A percentile compares a stretch with the other conserved stretches of the same genome.
Conservation (phyloP, 2,797 vertebrate species). For the Brachymystax lenok region DNA sequence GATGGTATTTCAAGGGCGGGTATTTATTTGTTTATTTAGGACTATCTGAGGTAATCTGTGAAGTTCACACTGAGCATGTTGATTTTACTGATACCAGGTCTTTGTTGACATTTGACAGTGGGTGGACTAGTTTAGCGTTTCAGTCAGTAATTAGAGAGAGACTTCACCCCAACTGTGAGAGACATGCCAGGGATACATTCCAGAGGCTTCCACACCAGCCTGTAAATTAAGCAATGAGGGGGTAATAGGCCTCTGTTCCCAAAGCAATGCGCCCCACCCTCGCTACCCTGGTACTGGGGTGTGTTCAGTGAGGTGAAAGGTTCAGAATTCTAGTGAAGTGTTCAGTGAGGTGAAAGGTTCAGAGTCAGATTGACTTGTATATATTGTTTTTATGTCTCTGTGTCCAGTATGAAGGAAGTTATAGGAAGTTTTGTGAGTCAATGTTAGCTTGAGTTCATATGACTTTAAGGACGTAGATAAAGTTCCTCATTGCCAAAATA, state of each 20-base stretch:
- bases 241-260: constrained; percentile 44
- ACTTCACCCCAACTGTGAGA: constrained; percentile 11
- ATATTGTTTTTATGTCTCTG: too few relatives aligned
- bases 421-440: too few relatives aligned
- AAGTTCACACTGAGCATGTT: background rate
- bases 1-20: background rate
- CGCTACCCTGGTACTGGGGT: constrained; percentile 20
- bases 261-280: constrained; percentile 51
- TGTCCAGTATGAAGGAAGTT: too few relatives aligned
- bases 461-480: too few relatives aligned
- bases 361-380: too few relatives aligned
- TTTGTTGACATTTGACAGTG: background rate
- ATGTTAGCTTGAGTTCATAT: too few relatives aligned
- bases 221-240: constrained; percentile 66
- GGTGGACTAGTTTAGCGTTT: background rate
- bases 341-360: background rate
- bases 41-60: background rate
- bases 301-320: background rate
- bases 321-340: background rate
- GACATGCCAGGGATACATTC: constrained; percentile 69
- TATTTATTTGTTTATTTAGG: background rate
- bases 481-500: too few relatives aligned
- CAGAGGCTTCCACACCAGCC: constrained; percentile 53
- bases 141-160: constrained; percentile 29
- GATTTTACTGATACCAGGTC: background rate